A percentile compares a stretch with the other conserved stretches of the same genome.
phyloP scores from a whole-genome alignment of 2,113 vertebrate species.

The Poicephalus meyeri region DNA sequence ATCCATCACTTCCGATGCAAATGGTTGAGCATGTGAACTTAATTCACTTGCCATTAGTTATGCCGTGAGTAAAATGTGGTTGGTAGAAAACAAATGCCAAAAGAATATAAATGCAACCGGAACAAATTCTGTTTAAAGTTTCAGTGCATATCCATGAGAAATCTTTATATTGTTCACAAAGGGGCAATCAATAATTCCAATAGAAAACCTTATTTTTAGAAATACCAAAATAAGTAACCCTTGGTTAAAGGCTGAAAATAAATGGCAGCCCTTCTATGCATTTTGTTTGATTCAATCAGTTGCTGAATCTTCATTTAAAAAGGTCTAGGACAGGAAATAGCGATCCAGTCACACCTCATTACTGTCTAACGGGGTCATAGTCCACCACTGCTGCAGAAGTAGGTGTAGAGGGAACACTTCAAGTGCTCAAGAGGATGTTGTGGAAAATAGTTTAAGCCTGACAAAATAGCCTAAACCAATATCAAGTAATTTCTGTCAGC shows the following conservation, averaged over 20 bases:
- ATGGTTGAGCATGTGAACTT: not conserved
- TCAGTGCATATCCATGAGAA: not conserved
- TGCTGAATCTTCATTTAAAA: slow-evolving; percentile 26
- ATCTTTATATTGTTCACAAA: not conserved
- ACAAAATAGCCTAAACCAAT: not conserved
- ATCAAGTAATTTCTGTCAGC: not conserved
- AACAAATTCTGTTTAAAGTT: not conserved
- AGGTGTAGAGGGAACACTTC: not conserved
- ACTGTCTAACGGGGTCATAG: not conserved
- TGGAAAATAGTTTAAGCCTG: not conserved
- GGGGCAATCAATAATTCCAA: not conserved
- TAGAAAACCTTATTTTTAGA: not conserved
- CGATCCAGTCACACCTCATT: not conserved
- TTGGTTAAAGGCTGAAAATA: not conserved
- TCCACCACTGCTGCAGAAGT: not conserved
- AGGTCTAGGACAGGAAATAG: not conserved
- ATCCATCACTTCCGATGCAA: slow-evolving; percentile 36
- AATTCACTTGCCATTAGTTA: slow-evolving; percentile 5
- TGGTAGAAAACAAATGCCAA: not conserved
- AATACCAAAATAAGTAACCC: not conserved
- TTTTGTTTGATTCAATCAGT: not conserved
- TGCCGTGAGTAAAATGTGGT: not conserved
- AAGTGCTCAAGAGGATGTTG: not conserved
- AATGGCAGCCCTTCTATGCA: not conserved
- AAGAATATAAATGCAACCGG: not conserved